Percentiles rank a stretch among this genome's conserved stretches.
phyloP scores from a whole-genome alignment of 1,140 invertebrate genomes.

The Conus ventricosus region DNA sequence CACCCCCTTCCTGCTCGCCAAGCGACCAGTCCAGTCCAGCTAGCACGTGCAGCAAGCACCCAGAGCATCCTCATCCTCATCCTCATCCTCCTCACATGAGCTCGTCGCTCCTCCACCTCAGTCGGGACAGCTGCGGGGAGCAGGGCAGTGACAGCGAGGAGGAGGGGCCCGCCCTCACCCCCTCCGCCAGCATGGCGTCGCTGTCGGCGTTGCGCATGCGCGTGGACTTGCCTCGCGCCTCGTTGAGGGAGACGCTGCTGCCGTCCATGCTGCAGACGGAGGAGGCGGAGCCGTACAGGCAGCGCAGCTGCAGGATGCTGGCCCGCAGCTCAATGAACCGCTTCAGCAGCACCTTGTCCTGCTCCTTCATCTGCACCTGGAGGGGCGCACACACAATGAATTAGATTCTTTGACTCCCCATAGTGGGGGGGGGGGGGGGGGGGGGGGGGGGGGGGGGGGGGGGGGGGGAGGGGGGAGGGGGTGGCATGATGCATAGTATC shows the following conservation, averaged over 20 bases:
- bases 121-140: slow-evolving; percentile 43
- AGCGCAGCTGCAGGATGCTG: slow-evolving; percentile 61
- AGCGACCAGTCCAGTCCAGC: too few relatives aligned
- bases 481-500: too few relatives aligned
- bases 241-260: slow-evolving; percentile 62
- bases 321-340: slow-evolving; percentile 64
- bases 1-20: too few relatives aligned
- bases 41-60: too few relatives aligned
- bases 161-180: slow-evolving; percentile 47
- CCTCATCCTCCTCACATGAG: too few relatives aligned
- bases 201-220: slow-evolving; percentile 19
- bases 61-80: too few relatives aligned
- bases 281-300: slow-evolving; percentile 58
- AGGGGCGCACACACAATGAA: neutral
- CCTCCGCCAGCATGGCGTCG: slow-evolving; percentile 24
- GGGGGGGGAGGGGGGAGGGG: neutral
- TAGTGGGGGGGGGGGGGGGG: neutral
- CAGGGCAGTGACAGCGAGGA: slow-evolving; percentile 53
- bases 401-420: neutral
- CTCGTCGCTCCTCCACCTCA: slow-evolving; percentile 63
- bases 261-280: slow-evolving; percentile 60
- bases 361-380: slow-evolving; percentile 64
- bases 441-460: neutral
- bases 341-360: slow-evolving; percentile 61
- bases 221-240: slow-evolving; percentile 31